A percentile compares a stretch with the other conserved stretches of the same genome.
Evolutionary conservation across 1,140 invertebrate species (phyloP).

Genomic region (Drosophila sulfurigaster): DNA sequence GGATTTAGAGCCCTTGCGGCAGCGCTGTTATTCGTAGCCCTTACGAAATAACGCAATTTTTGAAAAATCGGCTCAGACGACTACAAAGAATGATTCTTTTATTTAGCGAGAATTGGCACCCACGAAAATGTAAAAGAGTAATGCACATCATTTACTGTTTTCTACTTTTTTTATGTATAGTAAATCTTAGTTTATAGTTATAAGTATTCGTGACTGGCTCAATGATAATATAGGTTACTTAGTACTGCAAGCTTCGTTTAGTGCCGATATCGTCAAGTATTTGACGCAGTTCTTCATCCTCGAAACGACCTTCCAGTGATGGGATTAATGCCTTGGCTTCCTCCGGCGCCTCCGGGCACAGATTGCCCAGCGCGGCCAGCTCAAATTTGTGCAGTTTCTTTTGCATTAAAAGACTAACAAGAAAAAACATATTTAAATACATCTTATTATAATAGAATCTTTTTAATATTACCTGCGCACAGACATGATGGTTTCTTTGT

Average conservation of each 20-base stretch:
- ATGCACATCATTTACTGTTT: background rate
- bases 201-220: conserved; percentile 17
- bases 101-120: too few relatives aligned
- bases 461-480: conserved; percentile 90
- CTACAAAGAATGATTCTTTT: too few relatives aligned
- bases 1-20: too few relatives aligned
- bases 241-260: conserved; percentile 98
- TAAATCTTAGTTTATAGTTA: conserved; percentile 30
- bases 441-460: conserved; percentile 59
- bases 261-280: conserved; percentile 99
- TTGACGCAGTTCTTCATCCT: conserved; percentile 97
- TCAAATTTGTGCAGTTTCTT: conserved; percentile 99
- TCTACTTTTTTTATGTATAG: background rate
- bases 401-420: conserved; percentile 94
- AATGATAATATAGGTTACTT: conserved; percentile 70
- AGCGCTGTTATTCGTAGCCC: too few relatives aligned
- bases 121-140: too few relatives aligned
- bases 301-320: conserved; percentile 97
- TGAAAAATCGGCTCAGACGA: too few relatives aligned
- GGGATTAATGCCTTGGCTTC: conserved; percentile 99
- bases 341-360: conserved; percentile 98
- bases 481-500: conserved; percentile 98
- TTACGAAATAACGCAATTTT: too few relatives aligned
- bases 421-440: background rate
- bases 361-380: conserved; percentile 97